A percentile compares a stretch with the other conserved stretches of the same genome.
phyloP scores from a whole-genome alignment of 2,113 vertebrate genomes.

The Telmatochromis bifrenatus region DNA sequence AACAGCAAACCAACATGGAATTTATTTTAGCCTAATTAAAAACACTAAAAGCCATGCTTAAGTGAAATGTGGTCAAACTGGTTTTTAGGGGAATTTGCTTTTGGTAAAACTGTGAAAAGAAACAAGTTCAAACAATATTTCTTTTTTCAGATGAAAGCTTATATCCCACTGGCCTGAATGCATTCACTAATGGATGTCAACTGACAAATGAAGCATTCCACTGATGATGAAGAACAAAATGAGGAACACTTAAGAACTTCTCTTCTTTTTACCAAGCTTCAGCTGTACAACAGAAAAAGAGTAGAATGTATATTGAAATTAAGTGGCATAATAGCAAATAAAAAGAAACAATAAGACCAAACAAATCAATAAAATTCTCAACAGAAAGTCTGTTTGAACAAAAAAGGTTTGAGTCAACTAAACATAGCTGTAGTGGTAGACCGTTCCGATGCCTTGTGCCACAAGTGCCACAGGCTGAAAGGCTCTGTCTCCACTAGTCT shows the following conservation, averaged over 20 bases:
- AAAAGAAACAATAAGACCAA: background rate
- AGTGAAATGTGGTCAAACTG: background rate
- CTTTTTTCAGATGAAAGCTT: background rate
- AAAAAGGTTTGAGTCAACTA: background rate
- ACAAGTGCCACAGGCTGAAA: background rate
- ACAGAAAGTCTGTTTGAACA: background rate
- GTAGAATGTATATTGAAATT: background rate
- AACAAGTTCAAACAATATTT: background rate
- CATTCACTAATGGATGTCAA: background rate
- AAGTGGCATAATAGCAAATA: background rate
- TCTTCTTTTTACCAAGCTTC: background rate
- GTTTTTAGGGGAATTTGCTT: background rate
- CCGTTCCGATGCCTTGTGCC: background rate
- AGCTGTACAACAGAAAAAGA: background rate
- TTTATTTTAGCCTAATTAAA: background rate
- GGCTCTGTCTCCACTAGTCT: background rate
- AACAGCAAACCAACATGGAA: slow-evolving; percentile 9
- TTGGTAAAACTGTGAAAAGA: background rate
- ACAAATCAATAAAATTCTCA: background rate
- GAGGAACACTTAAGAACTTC: background rate
- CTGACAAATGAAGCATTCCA: background rate
- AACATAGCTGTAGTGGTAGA: background rate
- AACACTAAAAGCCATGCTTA: background rate
- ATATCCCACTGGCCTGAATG: background rate
- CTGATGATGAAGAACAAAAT: background rate